These are phyloP conservation scores for Diloba caeruleocephala DNA, from an alignment of 2,888 invertebrate species.

Conservation along the genomic window DNA sequence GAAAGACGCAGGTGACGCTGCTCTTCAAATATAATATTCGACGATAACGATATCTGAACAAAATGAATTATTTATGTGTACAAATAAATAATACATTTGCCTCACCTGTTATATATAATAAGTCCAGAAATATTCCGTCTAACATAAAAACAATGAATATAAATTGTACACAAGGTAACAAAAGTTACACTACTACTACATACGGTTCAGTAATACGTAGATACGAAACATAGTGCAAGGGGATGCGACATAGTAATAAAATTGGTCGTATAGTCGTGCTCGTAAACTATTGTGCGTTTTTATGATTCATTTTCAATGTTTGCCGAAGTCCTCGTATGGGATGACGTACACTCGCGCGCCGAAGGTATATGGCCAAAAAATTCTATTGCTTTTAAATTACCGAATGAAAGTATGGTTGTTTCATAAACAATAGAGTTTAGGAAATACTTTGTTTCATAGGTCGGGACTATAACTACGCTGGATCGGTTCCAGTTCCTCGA, in stretches of 20 bases:
- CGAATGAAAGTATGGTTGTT: slow-evolving; percentile 7
- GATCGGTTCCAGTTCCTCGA: too few relatives aligned
- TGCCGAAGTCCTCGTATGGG: slow-evolving; percentile 69
- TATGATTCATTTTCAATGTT: slow-evolving; percentile 86
- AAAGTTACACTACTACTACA: slow-evolving; percentile 20
- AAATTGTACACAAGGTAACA: slow-evolving; percentile 19
- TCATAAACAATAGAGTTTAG: too few relatives aligned
- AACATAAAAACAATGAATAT: slow-evolving; percentile 35
- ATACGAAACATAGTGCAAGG: slow-evolving; percentile 50
- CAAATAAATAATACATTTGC: too few relatives aligned
- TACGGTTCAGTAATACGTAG: slow-evolving; percentile 18
- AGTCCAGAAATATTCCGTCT: slow-evolving; percentile 3
- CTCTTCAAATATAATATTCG: too few relatives aligned
- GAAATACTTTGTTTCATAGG: too few relatives aligned
- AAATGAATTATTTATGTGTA: slow-evolving; percentile 32
- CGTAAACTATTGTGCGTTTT: slow-evolving; percentile 86
- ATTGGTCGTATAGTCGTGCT: slow-evolving; percentile 73
- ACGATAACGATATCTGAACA: slow-evolving; percentile 15
- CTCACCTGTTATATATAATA: slow-evolving; percentile 25
- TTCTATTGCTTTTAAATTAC: slow-evolving; percentile 50
- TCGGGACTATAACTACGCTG: too few relatives aligned
- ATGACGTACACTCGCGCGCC: slow-evolving; percentile 67
- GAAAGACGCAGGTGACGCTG: too few relatives aligned
- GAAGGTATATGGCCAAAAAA: slow-evolving; percentile 55
- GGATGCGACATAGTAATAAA: slow-evolving; percentile 72